These are phyloP conservation scores for Anhinga rufa DNA, from an alignment of 2,113 vertebrate species.

Conservation along the genomic window DNA sequence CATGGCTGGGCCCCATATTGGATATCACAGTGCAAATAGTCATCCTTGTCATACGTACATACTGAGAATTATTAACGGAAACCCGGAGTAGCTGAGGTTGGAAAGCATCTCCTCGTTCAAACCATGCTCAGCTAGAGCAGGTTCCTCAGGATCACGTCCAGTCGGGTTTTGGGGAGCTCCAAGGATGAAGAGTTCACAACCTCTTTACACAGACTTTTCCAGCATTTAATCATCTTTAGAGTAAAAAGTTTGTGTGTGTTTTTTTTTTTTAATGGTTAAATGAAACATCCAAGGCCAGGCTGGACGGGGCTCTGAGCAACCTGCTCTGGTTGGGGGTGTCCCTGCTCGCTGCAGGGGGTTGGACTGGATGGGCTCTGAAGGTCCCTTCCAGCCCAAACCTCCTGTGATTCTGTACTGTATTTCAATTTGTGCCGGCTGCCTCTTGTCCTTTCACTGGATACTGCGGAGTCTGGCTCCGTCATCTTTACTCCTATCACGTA, in stretches of 20 bases:
- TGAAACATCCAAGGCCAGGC: background rate
- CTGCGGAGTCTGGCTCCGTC: background rate
- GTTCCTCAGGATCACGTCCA: background rate
- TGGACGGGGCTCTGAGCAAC: too few species aligned
- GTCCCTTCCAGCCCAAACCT: too few species aligned
- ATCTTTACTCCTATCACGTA: background rate
- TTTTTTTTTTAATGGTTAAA: background rate
- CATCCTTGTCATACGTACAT: background rate
- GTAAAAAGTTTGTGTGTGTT: background rate
- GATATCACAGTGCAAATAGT: background rate
- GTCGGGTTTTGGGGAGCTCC: background rate
- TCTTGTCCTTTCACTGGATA: background rate
- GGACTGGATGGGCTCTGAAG: too few species aligned
- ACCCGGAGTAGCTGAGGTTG: background rate
- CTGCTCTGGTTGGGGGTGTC: too few species aligned
- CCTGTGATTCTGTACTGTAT: background rate
- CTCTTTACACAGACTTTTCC: background rate
- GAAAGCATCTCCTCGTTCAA: background rate
- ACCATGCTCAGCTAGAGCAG: background rate
- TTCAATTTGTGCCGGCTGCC: background rate
- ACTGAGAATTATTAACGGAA: background rate
- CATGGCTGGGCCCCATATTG: background rate
- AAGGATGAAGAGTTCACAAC: background rate
- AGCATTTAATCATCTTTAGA: background rate
- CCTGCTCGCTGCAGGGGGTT: too few species aligned